Evolutionary conservation across 2,113 vertebrate genomes (phyloP).

Genomic region (Empidonax alnorum): DNA sequence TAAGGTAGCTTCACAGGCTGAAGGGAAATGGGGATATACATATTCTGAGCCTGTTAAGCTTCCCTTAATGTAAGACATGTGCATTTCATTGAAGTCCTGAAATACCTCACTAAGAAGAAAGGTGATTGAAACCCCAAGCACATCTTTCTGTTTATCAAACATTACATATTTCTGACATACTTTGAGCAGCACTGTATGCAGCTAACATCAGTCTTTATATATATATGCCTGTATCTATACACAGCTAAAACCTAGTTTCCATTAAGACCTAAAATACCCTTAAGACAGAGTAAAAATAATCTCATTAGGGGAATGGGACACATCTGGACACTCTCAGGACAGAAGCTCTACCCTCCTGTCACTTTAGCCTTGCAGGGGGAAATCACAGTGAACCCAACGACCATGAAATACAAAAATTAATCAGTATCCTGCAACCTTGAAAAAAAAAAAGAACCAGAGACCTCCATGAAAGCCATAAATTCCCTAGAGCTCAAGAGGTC

Average conservation of each 20-base stretch:
- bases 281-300: conserved; percentile 41
- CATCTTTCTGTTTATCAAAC: background rate
- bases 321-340: background rate
- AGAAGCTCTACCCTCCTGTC: background rate
- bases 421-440: background rate
- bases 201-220: background rate
- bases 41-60: conserved; percentile 66
- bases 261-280: background rate
- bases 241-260: background rate
- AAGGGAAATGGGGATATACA: conserved; percentile 61
- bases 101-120: conserved; percentile 28
- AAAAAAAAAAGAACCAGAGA: background rate
- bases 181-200: background rate
- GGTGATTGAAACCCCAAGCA: background rate
- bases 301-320: conserved; percentile 5
- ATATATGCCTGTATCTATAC: background rate
- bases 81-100: conserved; percentile 27
- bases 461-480: background rate
- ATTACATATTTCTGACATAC: background rate
- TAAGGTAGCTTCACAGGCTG: conserved; percentile 50
- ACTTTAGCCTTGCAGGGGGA: background rate
- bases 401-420: background rate
- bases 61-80: conserved; percentile 66
- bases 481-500: background rate
- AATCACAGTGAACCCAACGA: background rate